phyloP scores from a whole-genome alignment of 2,888 invertebrate species.

The Scaptomyza cyrtandrae region DNA sequence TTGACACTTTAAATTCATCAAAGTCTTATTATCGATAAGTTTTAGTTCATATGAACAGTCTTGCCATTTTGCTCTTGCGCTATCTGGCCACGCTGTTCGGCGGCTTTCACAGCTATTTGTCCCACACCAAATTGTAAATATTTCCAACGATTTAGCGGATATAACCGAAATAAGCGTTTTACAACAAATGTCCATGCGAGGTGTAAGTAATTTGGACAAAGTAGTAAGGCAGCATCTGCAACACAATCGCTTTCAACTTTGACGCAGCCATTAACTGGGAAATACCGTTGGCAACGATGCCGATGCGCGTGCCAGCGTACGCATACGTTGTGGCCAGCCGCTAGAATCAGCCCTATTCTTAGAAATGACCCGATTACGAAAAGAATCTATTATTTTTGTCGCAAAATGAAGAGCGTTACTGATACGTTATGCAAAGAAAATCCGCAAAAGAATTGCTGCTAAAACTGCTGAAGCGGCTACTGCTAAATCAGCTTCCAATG shows the following conservation, averaged over 20 bases:
- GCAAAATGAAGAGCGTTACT: no score
- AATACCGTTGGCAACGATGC: conserved; percentile 48
- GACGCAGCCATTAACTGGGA: conserved; percentile 17
- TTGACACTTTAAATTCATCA: no score
- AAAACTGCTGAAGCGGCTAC: no score
- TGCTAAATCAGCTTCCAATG: no score
- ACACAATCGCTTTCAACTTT: conserved; percentile 11
- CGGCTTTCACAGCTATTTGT: conserved; percentile 47
- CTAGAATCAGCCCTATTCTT: no score
- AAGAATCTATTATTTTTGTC: no score
- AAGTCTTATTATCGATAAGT: no score
- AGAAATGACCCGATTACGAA: no score
- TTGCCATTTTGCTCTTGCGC: not conserved
- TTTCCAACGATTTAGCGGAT: not conserved
- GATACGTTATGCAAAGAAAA: no score
- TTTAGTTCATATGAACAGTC: not conserved
- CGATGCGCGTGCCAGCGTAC: conserved; percentile 34
- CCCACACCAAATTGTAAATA: conserved; percentile 38
- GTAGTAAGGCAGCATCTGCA: conserved; percentile 24
- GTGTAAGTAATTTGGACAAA: conserved; percentile 14
- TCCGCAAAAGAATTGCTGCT: no score
- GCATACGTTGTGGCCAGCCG: conserved; percentile 85
- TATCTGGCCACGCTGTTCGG: conserved; percentile 24
- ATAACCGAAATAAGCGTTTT: not conserved
- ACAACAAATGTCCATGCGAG: conserved; percentile 22